phyloP scores from a whole-genome alignment of 2,888 invertebrate species.

The Pachydiplax longipennis region DNA sequence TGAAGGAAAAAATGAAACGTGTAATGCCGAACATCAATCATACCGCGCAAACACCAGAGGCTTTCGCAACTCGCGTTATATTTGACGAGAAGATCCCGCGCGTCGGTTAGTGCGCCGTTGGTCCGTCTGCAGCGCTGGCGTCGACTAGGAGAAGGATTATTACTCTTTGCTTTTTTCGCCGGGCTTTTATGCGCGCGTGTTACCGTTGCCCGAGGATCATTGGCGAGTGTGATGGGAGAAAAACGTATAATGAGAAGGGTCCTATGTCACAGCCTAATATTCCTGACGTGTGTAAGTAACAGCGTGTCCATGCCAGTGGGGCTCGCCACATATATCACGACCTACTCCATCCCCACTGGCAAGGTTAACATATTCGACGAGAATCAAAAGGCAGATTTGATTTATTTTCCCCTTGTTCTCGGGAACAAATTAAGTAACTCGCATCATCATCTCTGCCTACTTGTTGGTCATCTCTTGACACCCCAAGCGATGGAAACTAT shows the following conservation, averaged over 20 bases:
- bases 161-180: neutral
- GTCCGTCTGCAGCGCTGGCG: neutral
- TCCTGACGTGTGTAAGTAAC: neutral
- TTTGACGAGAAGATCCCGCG: conserved; percentile 1
- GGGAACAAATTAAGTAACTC: too few relatives aligned
- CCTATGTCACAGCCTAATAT: neutral
- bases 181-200: neutral
- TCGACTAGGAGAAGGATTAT: neutral
- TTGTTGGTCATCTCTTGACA: too few relatives aligned
- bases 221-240: neutral
- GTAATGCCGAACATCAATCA: neutral
- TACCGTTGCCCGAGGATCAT: neutral
- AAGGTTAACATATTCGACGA: too few relatives aligned
- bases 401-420: too few relatives aligned
- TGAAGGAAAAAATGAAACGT: neutral
- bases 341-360: too few relatives aligned
- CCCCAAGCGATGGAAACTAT: too few relatives aligned
- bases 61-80: neutral
- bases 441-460: too few relatives aligned
- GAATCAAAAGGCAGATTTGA: too few relatives aligned
- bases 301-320: neutral
- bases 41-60: neutral
- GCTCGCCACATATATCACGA: too few relatives aligned
- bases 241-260: neutral
- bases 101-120: neutral